phyloP scores from a whole-genome alignment of 2,113 vertebrate genomes.

The Ranitomeya imitator region DNA sequence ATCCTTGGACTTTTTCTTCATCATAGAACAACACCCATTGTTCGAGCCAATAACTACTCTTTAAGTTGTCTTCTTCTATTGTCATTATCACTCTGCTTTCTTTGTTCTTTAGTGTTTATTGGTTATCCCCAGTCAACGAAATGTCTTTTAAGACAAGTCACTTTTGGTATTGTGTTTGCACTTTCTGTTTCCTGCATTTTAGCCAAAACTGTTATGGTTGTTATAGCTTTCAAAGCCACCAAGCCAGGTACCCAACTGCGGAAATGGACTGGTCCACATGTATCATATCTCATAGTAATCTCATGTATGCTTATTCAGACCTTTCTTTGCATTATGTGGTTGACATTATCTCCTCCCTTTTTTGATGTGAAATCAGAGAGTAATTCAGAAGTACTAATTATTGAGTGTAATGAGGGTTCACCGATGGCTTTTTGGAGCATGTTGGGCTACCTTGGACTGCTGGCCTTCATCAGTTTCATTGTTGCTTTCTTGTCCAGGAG shows the following conservation, averaged over 20 bases:
- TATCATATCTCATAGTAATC: slow-evolving; percentile 25
- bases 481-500: slow-evolving; percentile 56
- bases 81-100: slow-evolving; percentile 29
- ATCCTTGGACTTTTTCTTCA: slow-evolving; percentile 31
- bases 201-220: slow-evolving; percentile 49
- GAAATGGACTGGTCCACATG: slow-evolving; percentile 52
- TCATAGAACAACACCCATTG: slow-evolving; percentile 29
- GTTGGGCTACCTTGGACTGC: slow-evolving; percentile 43
- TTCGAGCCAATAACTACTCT: slow-evolving; percentile 36
- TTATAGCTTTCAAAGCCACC: slow-evolving; percentile 60
- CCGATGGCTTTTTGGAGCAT: slow-evolving; percentile 41
- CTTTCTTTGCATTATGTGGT: slow-evolving; percentile 53
- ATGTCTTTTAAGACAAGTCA: slow-evolving; percentile 27
- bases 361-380: slow-evolving; percentile 30
- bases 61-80: slow-evolving; percentile 45
- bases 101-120: slow-evolving; percentile 51
- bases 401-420: slow-evolving; percentile 58
- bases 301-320: slow-evolving; percentile 43
- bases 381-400: slow-evolving; percentile 23
- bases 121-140: slow-evolving; percentile 13
- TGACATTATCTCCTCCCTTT: slow-evolving; percentile 51
- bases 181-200: slow-evolving; percentile 34
- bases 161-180: slow-evolving; percentile 49
- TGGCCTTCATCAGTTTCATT: slow-evolving; percentile 50
- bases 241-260: slow-evolving; percentile 20